Percentiles rank a stretch among this genome's conserved stretches.
Evolutionary conservation across 1,140 invertebrate species (phyloP).

Genomic region (Drosophila parvula): DNA sequence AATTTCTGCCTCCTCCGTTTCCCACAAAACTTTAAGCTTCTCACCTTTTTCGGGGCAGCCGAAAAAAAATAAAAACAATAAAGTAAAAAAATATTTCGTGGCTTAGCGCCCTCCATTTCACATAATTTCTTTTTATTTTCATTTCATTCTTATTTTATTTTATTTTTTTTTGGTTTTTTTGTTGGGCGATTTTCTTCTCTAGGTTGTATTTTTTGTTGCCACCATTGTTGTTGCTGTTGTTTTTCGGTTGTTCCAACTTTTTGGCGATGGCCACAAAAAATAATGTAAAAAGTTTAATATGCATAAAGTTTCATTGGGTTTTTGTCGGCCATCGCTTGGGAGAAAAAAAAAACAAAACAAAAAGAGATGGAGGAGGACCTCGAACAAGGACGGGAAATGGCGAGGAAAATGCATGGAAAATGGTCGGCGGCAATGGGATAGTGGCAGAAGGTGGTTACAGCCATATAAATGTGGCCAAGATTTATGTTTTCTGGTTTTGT

Average conservation of each 20-base stretch:
- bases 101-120: constrained; percentile 53
- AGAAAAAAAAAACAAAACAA: not conserved
- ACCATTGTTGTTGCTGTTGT: constrained; percentile 22
- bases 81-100: constrained; percentile 40
- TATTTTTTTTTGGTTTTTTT: no score
- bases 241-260: constrained; percentile 60
- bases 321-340: constrained; percentile 51
- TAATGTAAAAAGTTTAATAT: constrained; percentile 81
- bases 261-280: constrained; percentile 71
- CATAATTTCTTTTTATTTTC: constrained; percentile 43
- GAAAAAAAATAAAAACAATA: constrained; percentile 42
- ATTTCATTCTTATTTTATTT: constrained; percentile 16
- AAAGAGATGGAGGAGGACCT: not conserved
- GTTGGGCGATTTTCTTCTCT: constrained; percentile 7
- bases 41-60: constrained; percentile 19
- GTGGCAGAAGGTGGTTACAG: constrained; percentile 60
- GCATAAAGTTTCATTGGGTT: constrained; percentile 79
- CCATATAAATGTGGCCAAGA: constrained; percentile 77
- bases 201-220: constrained; percentile 6
- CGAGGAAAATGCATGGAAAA: constrained; percentile 16
- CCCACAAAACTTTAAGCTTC: constrained; percentile 16
- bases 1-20: not conserved
- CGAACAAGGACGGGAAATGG: not conserved
- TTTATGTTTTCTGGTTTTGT: constrained; percentile 78
- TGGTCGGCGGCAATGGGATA: constrained; percentile 7